phyloP scores from a whole-genome alignment of 2,888 invertebrate species.

The Pilophorus perplexus region DNA sequence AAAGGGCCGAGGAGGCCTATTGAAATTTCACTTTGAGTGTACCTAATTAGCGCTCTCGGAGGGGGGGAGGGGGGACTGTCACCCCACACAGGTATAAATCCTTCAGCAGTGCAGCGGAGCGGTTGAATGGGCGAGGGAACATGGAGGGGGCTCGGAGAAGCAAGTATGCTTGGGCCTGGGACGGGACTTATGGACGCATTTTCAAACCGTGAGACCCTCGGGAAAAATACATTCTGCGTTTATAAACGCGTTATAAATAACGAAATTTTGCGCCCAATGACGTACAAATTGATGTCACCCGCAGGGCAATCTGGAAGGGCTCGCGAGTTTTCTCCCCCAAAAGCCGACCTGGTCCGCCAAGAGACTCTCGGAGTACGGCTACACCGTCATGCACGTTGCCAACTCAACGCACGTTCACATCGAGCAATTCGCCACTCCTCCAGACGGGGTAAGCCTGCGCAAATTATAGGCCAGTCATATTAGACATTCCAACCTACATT shows the following conservation, averaged over 20 bases:
- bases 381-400: conserved; percentile 1
- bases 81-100: no score
- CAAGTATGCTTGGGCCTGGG: no score
- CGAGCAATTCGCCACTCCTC: neutral
- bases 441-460: neutral
- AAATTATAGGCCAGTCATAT: neutral
- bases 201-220: no score
- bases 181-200: no score
- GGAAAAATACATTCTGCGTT: neutral
- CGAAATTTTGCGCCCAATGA: neutral
- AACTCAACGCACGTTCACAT: conserved; percentile 24
- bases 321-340: conserved; percentile 1
- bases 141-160: no score
- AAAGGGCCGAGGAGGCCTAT: no score
- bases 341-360: conserved; percentile 27
- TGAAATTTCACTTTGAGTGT: no score
- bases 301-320: conserved; percentile 24
- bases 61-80: no score
- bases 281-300: neutral
- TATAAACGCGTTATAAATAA: neutral
- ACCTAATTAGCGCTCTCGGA: no score
- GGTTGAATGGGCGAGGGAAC: no score
- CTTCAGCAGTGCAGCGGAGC: no score
- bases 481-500: no score
- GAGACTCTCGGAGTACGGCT: conserved; percentile 11